Evolutionary conservation across 1,140 invertebrate genomes (phyloP).

Genomic region (Pogonomyrmex barbatus): DNA sequence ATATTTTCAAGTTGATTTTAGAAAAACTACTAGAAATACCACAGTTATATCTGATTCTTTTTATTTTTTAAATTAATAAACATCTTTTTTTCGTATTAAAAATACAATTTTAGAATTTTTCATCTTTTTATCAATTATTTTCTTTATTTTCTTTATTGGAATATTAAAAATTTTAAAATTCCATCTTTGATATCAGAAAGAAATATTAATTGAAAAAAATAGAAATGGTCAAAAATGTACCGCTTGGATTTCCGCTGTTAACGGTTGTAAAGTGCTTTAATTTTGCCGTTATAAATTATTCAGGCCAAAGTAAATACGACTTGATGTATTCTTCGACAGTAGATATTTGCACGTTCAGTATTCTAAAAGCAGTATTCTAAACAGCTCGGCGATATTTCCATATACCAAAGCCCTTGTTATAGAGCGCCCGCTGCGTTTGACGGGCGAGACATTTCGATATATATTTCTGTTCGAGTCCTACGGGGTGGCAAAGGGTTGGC

Average conservation of each 20-base stretch:
- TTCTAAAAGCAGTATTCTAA: neutral
- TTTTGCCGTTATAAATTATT: constrained; percentile 1
- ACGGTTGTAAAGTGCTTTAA: neutral
- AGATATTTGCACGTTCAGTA: neutral
- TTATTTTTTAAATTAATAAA: no score
- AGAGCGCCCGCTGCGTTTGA: constrained; percentile 38
- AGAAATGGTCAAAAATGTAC: no score
- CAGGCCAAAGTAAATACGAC: neutral
- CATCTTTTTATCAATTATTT: no score
- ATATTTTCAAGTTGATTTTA: neutral
- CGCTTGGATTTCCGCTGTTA: no score
- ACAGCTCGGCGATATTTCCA: constrained; percentile 12
- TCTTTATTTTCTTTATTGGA: no score
- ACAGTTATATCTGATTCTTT: no score
- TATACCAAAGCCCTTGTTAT: neutral
- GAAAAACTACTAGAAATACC: no score
- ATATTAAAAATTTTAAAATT: no score
- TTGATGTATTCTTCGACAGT: neutral
- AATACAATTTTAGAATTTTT: no score
- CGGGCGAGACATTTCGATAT: constrained; percentile 43
- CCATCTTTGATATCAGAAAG: no score
- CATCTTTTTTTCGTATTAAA: no score
- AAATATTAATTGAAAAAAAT: no score
- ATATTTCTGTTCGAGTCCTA: constrained; percentile 12
- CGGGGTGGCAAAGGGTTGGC: neutral